A percentile compares a stretch with the other conserved stretches of the same genome.
Conservation (phyloP, 2,797 vertebrate genomes). For the Megalops cyprinoides region DNA sequence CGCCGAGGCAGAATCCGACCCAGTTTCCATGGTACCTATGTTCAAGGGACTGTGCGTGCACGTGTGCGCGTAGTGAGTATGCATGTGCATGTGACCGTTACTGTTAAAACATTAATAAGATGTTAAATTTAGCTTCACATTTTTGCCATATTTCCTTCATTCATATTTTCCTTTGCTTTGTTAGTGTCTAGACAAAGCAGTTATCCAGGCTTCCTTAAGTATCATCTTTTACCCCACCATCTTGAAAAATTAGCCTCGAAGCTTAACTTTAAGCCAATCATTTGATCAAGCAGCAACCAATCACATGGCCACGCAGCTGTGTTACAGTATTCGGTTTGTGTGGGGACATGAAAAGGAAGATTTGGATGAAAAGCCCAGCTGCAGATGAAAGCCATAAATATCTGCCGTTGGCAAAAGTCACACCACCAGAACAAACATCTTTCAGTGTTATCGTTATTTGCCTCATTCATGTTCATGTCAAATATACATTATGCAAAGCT, state of each 20-base stretch:
- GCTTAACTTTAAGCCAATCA: too few relatives aligned
- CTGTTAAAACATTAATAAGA: not conserved
- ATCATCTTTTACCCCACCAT: not conserved
- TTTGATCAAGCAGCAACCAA: not conserved
- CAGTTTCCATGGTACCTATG: slow-evolving; percentile 57
- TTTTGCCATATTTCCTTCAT: not conserved
- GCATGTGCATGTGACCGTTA: slow-evolving; percentile 18
- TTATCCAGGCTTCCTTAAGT: not conserved
- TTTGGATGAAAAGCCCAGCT: too few relatives aligned
- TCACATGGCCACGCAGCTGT: not conserved
- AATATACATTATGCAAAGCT: not conserved
- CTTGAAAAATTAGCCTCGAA: too few relatives aligned
- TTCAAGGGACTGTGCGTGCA: slow-evolving; percentile 37
- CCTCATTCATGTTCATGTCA: not conserved
- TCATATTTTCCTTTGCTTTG: too few relatives aligned
- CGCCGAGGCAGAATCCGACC: slow-evolving; percentile 60
- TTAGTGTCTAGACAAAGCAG: not conserved
- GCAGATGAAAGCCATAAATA: not conserved
- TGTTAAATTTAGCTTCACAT: not conserved
- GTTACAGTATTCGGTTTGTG: not conserved
- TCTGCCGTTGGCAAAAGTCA: not conserved
- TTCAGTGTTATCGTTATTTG: not conserved
- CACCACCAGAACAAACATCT: not conserved
- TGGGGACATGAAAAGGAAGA: too few relatives aligned
- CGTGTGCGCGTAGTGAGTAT: slow-evolving; percentile 24